Evolutionary conservation across 2,888 invertebrate genomes (phyloP).

Genomic region (Lathronympha strigana): DNA sequence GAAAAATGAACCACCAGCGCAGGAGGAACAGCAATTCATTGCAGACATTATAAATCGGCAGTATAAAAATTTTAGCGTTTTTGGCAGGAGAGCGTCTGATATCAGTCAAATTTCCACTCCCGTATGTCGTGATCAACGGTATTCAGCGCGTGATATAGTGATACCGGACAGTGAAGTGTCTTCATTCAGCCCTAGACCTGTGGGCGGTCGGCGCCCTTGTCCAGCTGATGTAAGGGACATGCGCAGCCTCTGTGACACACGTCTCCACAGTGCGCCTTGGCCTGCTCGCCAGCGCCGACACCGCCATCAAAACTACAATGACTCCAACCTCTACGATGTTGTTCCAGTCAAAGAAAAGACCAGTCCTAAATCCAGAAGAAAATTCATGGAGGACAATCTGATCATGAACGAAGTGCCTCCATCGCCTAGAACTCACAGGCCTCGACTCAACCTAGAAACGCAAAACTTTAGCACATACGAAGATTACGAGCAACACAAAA

Average conservation of each 20-base stretch:
- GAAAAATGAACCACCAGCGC: constrained; percentile 46
- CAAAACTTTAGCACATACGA: constrained; percentile 63
- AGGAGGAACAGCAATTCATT: constrained; percentile 62
- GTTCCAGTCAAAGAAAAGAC: constrained; percentile 76
- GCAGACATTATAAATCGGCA: constrained; percentile 71
- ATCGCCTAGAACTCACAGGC: constrained; percentile 69
- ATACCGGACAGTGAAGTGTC: constrained; percentile 61
- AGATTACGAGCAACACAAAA: constrained; percentile 49
- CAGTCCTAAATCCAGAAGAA: constrained; percentile 69
- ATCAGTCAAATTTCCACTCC: constrained; percentile 74
- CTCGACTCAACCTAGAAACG: constrained; percentile 68
- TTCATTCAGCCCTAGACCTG: constrained; percentile 60
- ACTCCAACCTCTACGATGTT: constrained; percentile 69
- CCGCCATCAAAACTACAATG: constrained; percentile 58
- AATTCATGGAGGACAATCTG: constrained; percentile 60
- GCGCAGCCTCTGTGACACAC: constrained; percentile 69
- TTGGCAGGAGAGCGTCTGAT: constrained; percentile 63
- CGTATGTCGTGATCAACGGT: constrained; percentile 71
- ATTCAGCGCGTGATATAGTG: constrained; percentile 53
- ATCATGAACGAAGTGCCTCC: constrained; percentile 71
- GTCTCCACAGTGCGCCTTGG: constrained; percentile 62
- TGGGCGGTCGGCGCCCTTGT: constrained; percentile 44
- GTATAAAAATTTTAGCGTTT: constrained; percentile 69
- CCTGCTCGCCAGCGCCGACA: constrained; percentile 51
- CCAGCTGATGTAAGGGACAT: constrained; percentile 57